phyloP scores from a whole-genome alignment of 2,797 vertebrate genomes.

The Selene dorsalis region DNA sequence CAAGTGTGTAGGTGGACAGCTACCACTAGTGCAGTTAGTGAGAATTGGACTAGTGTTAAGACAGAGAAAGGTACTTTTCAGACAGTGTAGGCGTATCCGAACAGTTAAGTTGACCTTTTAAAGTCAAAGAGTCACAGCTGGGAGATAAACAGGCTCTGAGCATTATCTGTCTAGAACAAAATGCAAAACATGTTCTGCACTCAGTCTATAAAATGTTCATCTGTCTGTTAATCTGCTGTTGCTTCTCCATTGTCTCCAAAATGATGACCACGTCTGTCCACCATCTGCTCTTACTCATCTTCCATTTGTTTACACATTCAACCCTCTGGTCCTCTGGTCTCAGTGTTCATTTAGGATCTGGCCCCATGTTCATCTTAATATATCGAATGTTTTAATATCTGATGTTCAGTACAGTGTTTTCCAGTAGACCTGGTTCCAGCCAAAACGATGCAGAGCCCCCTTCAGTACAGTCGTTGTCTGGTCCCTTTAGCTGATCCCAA shows the following conservation, averaged over 20 bases:
- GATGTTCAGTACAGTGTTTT: slow-evolving; percentile 33
- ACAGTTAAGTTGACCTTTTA: slow-evolving; percentile 71
- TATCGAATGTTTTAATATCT: slow-evolving; percentile 24
- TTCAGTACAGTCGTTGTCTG: slow-evolving; percentile 52
- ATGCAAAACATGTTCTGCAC: slow-evolving; percentile 40
- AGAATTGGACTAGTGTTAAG: slow-evolving; percentile 76
- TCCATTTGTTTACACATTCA: slow-evolving; percentile 22
- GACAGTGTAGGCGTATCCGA: slow-evolving; percentile 64
- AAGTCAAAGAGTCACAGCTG: slow-evolving; percentile 67
- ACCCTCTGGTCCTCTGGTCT: slow-evolving; percentile 2
- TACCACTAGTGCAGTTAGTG: slow-evolving; percentile 59
- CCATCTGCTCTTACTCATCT: slow-evolving; percentile 11
- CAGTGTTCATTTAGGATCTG: slow-evolving; percentile 13
- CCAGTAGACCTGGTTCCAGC: slow-evolving; percentile 41
- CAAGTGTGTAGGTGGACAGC: slow-evolving; percentile 46
- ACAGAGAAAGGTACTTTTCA: slow-evolving; percentile 72
- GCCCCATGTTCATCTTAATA: neutral
- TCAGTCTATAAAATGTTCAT: slow-evolving; percentile 11
- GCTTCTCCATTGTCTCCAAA: neutral
- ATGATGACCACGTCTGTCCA: slow-evolving; percentile 18
- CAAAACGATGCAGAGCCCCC: slow-evolving; percentile 26
- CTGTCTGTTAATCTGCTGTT: slow-evolving; percentile 10
- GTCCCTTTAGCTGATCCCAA: slow-evolving; percentile 55
- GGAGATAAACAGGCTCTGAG: slow-evolving; percentile 50
- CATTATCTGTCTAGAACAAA: slow-evolving; percentile 42